Percentiles rank a stretch among this genome's conserved stretches.
Evolutionary conservation across 1,140 invertebrate species (phyloP).

Genomic region (Diabrotica undecimpunctata): DNA sequence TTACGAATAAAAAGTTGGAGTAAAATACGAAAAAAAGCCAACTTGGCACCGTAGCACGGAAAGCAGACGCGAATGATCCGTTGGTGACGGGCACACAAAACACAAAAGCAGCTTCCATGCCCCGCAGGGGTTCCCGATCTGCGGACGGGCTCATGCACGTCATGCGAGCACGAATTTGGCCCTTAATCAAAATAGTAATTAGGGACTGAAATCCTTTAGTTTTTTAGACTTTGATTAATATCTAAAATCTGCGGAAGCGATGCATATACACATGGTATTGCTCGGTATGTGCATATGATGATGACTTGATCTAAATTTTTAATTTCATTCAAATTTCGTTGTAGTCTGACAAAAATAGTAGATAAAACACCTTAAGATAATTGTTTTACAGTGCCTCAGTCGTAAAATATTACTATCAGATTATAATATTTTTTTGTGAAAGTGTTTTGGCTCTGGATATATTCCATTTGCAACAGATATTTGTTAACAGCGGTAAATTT

Average conservation of each 20-base stretch:
- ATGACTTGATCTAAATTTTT: too few relatives aligned
- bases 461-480: too few relatives aligned
- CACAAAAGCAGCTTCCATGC: conserved; percentile 33
- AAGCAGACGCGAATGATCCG: conserved; percentile 37
- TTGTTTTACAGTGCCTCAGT: too few relatives aligned
- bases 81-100: conserved; percentile 40
- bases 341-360: too few relatives aligned
- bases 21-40: not conserved
- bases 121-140: conserved; percentile 31
- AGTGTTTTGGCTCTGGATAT: too few relatives aligned
- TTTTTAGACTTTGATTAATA: not conserved
- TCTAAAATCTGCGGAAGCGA: not conserved
- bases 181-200: conserved; percentile 20
- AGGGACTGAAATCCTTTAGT: conserved; percentile 8
- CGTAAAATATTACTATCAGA: too few relatives aligned
- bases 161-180: conserved; percentile 9
- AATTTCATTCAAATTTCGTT: too few relatives aligned
- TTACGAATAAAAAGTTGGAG: too few relatives aligned
- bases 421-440: too few relatives aligned
- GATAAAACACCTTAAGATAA: too few relatives aligned
- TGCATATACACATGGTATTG: not conserved
- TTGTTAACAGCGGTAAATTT: too few relatives aligned
- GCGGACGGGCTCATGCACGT: conserved; percentile 18
- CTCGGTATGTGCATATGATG: too few relatives aligned
- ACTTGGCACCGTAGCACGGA: not conserved